Percentiles rank a stretch among this genome's conserved stretches.
Evolutionary conservation across 2,888 invertebrate species (phyloP).

Genomic region (Hoplodrina blanda): DNA sequence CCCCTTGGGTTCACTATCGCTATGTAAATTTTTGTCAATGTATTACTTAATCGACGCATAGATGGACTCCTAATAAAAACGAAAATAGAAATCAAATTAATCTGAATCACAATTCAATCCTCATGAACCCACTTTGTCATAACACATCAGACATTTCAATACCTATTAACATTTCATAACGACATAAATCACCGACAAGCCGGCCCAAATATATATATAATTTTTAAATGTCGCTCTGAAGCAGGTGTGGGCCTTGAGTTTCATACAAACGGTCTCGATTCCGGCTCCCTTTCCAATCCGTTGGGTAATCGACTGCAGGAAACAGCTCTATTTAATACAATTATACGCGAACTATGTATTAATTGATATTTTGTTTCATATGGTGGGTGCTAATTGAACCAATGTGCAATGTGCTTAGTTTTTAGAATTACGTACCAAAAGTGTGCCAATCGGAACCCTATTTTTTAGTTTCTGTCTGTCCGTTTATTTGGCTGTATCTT

Average conservation of each 20-base stretch:
- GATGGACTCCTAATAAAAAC: not conserved
- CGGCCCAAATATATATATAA: slow-evolving; percentile 64
- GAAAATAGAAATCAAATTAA: not conserved
- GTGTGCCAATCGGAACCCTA: too few relatives aligned
- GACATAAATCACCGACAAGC: slow-evolving; percentile 65
- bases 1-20: too few relatives aligned
- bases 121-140: slow-evolving; percentile 32
- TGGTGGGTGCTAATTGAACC: slow-evolving; percentile 31
- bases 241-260: slow-evolving; percentile 82
- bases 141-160: slow-evolving; percentile 37
- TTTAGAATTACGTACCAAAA: not conserved
- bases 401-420: slow-evolving; percentile 4
- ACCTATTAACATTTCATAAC: slow-evolving; percentile 55
- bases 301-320: slow-evolving; percentile 74
- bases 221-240: slow-evolving; percentile 76
- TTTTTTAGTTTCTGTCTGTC: too few relatives aligned
- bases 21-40: too few relatives aligned
- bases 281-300: slow-evolving; percentile 87
- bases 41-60: too few relatives aligned
- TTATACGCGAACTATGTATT: slow-evolving; percentile 68
- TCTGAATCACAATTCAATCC: not conserved
- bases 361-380: slow-evolving; percentile 60
- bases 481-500: too few relatives aligned
- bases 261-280: slow-evolving; percentile 75
- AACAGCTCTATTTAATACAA: slow-evolving; percentile 74